Conservation (phyloP, 2,797 vertebrate species). For the Gymnodraco acuticeps region DNA sequence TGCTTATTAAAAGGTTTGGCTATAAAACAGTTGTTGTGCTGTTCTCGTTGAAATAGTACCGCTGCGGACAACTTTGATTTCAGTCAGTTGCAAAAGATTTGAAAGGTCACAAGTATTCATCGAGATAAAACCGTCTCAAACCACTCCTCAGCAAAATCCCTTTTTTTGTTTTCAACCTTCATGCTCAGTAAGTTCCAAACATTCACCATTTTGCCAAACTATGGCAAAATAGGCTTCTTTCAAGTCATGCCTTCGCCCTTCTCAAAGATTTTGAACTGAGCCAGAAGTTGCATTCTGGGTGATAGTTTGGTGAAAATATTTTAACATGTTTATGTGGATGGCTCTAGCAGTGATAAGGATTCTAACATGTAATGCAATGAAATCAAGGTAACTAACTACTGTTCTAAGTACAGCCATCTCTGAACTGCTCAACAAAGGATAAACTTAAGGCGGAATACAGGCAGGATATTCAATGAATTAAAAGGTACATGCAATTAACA, state of each 20-base stretch:
- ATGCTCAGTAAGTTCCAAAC: background rate
- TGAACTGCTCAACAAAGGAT: background rate
- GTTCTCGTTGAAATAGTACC: background rate
- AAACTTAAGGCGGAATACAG: background rate
- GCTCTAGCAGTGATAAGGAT: too few relatives aligned
- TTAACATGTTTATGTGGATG: too few relatives aligned
- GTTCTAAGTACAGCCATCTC: background rate
- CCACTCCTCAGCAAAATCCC: background rate
- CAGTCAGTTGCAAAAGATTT: conserved; percentile 7
- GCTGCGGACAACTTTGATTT: conserved; percentile 5
- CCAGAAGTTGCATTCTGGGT: background rate
- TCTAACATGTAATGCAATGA: background rate
- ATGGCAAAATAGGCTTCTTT: conserved; percentile 9
- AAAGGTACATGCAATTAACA: conserved; percentile 10
- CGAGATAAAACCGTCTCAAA: background rate
- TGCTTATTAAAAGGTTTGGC: conserved; percentile 16
- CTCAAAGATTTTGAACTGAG: background rate
- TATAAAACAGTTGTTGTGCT: background rate
- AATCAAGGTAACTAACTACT: conserved; percentile 26
- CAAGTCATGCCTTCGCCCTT: background rate
- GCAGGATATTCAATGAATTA: conserved; percentile 5
- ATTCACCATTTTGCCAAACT: background rate
- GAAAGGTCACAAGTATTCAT: conserved; percentile 14
- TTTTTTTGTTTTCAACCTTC: background rate
- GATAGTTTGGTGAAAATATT: background rate